These are phyloP conservation scores for Amphimallon solstitiale DNA, from an alignment of 2,888 invertebrate species.

Conservation along the genomic window DNA sequence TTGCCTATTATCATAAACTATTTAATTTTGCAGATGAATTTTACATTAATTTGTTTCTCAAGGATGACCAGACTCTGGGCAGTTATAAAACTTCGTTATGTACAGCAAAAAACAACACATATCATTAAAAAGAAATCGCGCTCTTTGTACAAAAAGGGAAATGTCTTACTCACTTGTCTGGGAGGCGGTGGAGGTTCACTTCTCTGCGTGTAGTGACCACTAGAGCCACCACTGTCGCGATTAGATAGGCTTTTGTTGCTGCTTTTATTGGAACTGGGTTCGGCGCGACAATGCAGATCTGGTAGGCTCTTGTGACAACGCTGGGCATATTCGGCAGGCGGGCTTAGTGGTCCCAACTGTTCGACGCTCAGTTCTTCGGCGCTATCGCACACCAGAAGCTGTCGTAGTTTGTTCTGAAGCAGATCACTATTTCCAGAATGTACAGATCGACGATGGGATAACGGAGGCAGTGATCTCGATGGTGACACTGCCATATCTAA, in stretches of 20 bases:
- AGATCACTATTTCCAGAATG: conserved; percentile 69
- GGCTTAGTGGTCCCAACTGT: conserved; percentile 70
- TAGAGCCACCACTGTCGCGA: conserved; percentile 84
- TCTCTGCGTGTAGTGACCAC: conserved; percentile 84
- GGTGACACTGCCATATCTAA: conserved; percentile 64
- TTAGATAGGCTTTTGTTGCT: conserved; percentile 68
- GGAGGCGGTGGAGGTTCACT: conserved; percentile 74
- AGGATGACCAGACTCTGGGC: too few relatives aligned
- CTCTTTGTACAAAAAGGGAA: not conserved
- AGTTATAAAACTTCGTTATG: too few relatives aligned
- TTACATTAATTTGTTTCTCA: too few relatives aligned
- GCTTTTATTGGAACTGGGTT: conserved; percentile 63
- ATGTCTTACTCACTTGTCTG: conserved; percentile 55
- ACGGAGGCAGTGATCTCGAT: conserved; percentile 67
- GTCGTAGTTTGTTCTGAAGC: conserved; percentile 80
- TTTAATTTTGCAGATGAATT: too few relatives aligned
- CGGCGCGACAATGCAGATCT: conserved; percentile 62
- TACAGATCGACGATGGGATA: conserved; percentile 65
- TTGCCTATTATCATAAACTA: too few relatives aligned
- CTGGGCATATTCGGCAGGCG: conserved; percentile 76
- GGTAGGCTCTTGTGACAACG: conserved; percentile 86
- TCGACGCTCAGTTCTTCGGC: conserved; percentile 71
- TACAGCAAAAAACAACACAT: too few relatives aligned
- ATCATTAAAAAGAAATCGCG: too few relatives aligned
- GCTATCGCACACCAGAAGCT: conserved; percentile 79